These are phyloP conservation scores for Cabera pusaria DNA, from an alignment of 2,888 invertebrate species.

Conservation along the genomic window DNA sequence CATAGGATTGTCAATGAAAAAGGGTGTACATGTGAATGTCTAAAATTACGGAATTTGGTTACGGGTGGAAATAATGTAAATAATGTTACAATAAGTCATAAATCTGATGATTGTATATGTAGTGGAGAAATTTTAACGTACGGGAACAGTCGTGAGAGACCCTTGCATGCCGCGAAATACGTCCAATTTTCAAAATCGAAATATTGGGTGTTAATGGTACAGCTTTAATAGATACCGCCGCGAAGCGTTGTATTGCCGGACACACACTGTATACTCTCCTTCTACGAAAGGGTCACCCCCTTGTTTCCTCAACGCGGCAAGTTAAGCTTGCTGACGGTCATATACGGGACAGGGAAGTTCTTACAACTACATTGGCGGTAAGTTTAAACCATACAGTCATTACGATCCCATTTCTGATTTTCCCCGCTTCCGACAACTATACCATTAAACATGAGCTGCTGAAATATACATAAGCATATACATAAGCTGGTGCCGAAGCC, in stretches of 20 bases:
- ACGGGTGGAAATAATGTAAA: too few species aligned
- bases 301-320: neutral
- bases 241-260: neutral
- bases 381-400: neutral
- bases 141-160: neutral
- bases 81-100: too few species aligned
- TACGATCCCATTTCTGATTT: neutral
- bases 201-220: neutral
- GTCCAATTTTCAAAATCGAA: neutral
- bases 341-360: neutral
- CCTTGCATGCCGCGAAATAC: neutral
- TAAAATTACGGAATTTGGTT: too few species aligned
- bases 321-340: conserved; percentile 1
- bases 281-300: neutral
- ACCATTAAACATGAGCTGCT: neutral
- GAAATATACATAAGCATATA: neutral
- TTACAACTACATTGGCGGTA: neutral
- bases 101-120: too few species aligned
- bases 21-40: too few species aligned
- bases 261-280: neutral
- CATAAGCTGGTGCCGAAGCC: neutral
- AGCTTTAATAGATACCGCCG: neutral
- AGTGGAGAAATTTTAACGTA: neutral
- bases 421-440: neutral
- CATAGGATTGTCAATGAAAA: too few species aligned